Evolutionary conservation across 1,140 invertebrate species (phyloP), one percentile per base, ranked within the genome.

Genomic region (Thaumatotibia leucotreta): DNA sequence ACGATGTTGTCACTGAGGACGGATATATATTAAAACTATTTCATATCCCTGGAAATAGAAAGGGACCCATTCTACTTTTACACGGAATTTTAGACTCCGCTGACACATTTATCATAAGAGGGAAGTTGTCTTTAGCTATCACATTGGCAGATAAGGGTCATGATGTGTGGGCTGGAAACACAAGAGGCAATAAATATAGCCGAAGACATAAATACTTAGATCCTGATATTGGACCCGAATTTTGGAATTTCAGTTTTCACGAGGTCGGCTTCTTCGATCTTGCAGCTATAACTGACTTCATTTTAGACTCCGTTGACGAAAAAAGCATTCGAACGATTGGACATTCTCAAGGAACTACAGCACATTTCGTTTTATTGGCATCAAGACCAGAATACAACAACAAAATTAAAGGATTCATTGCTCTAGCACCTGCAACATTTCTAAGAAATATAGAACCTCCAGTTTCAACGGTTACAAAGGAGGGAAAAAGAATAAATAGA

Each of bases 251-350:
- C n/a, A n/a, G n/a, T n/a, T n/a, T n/a, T n/a, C n/a, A 94, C 74
- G 91, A 94, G 73, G 92, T 93, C 85, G 93, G 92, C 1, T 65
- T 83, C 31, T 93, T 92, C 70, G 93, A 95, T 70, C 72, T 95
- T 1, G 93, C 94, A 24, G 92, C 94, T 29, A 92, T 92, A 73
- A 91, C 95, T n/a, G 92, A 95, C 70, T 93, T 92, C 64, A 91
- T 93, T 14, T 63, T 94, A 49, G 70, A 91, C 23, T 54, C 74
- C 63, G 92, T 92, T 54, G 74, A 89, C 52, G 76, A 90, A 69
- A 71, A 79, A 65, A 73, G 83, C 50, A 66, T 94, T 0, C 82
- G 77, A 63, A 88, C 90, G 50, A 75, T 92, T 49, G 92, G 91
- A 31, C 71, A 74, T 61, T 78, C 76, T 8, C 68, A 76, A 64